phyloP scores from a whole-genome alignment of 2,888 invertebrate species.

The Acleris cristana region DNA sequence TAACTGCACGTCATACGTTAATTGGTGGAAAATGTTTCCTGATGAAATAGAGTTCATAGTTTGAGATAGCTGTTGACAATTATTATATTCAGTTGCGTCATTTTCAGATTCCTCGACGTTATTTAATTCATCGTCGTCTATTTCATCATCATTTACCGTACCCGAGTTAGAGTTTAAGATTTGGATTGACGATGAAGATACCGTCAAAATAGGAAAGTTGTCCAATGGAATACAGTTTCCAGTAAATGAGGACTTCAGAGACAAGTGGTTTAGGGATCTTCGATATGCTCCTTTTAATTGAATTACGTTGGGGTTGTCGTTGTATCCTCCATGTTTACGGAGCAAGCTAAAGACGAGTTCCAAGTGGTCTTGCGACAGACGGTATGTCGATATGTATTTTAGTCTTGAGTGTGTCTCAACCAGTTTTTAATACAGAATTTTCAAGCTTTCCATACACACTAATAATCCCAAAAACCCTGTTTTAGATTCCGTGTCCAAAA shows the following conservation, averaged over 20 bases:
- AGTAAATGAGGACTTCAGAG: conserved; percentile 36
- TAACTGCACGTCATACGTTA: too few relatives aligned
- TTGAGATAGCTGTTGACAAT: too few relatives aligned
- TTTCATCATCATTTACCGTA: too few relatives aligned
- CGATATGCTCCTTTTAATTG: conserved; percentile 37
- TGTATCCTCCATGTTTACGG: conserved; percentile 33
- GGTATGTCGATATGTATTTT: conserved; percentile 3
- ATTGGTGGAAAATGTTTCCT: too few relatives aligned
- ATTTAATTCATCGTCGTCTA: too few relatives aligned
- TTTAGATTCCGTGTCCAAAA: neutral
- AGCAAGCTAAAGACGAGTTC: conserved; percentile 27
- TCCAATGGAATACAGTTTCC: conserved; percentile 39
- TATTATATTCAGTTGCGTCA: too few relatives aligned
- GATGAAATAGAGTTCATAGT: too few relatives aligned
- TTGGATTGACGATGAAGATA: neutral
- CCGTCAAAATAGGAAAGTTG: conserved; percentile 33
- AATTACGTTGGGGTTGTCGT: conserved; percentile 37
- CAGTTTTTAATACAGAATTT: neutral
- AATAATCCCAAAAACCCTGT: neutral
- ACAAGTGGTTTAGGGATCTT: conserved; percentile 38
- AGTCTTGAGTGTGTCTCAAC: neutral
- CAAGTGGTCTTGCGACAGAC: neutral
- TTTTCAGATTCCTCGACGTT: too few relatives aligned
- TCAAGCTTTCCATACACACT: neutral
- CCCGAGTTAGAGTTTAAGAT: too few relatives aligned